phyloP scores from a whole-genome alignment of 2,888 invertebrate genomes.

The Rhimphoctona megacephalus region DNA sequence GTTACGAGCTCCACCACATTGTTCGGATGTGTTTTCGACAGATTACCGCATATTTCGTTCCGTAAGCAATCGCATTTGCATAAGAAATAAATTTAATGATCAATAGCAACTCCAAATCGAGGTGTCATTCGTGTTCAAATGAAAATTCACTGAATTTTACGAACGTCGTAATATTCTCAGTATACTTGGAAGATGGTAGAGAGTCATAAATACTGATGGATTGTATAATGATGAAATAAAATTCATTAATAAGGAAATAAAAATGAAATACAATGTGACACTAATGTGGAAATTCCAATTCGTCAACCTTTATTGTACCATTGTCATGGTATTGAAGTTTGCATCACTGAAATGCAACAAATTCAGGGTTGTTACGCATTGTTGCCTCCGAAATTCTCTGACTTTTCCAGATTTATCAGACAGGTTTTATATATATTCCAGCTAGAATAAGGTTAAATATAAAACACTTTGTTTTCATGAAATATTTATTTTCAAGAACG shows the following conservation, averaged over 20 bases:
- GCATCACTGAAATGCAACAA: too few species aligned
- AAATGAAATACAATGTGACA: too few species aligned
- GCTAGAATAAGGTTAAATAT: too few species aligned
- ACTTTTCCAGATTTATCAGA: too few species aligned
- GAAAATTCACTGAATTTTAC: background rate
- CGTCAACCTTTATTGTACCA: too few species aligned
- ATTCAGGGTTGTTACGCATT: too few species aligned
- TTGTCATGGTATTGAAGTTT: too few species aligned
- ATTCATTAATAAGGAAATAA: background rate
- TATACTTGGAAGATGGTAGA: background rate
- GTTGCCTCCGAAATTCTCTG: too few species aligned
- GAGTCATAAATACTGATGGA: background rate
- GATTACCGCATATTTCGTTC: background rate
- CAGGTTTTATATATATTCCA: too few species aligned
- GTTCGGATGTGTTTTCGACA: background rate
- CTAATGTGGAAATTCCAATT: too few species aligned
- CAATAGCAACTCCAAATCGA: background rate
- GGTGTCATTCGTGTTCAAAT: background rate
- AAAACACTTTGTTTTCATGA: too few species aligned
- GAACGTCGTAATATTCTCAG: background rate
- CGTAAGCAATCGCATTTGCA: background rate
- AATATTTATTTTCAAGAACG: too few species aligned
- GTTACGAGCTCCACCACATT: background rate
- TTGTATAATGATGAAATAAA: background rate
- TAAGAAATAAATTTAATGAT: background rate